Evolutionary conservation across 2,113 vertebrate genomes (phyloP), one percentile per base, ranked within the genome.

Genomic region (Amphilophus citrinellus): DNA sequence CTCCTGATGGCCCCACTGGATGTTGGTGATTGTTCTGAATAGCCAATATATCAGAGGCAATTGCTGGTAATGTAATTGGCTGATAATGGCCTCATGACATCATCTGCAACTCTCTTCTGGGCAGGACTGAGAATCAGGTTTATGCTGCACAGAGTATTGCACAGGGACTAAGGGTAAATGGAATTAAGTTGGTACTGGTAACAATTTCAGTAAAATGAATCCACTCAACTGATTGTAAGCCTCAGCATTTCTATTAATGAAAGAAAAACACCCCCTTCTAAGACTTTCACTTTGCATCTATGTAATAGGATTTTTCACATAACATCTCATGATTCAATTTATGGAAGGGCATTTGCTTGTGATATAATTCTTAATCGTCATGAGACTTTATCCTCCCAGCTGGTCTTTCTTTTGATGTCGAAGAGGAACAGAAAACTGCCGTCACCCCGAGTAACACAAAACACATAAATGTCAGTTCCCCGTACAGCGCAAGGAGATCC

Each of bases 21-120:
- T 90, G 86, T 63, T 81, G 79, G 76, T 88, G 88, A 93, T 91
- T 89, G 89, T 92, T 93, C 91, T 88, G 79, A 93, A 91, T 91
- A 86, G 89, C 85, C 91, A 89, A 89, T 94, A 93, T 86, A 84
- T 93, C 91, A 91, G 75, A 91, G 61, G 76, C 88, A 91, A 94
- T 93, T 92, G 89, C 84, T 80, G 87, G 78, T 94, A 94, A 95
- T 94, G 88, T 91, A 92, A 95, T 92, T 90, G 90, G 77, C 88
- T 91, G 80, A 89, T 93, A 94, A 94, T 94, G 83, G 85, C 81
- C 87, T 88, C 79, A 91, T 90, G 91, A 92, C 94, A 90, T 92
- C 90, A 94, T 94, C 75, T 90, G 80, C 66, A 88, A 83, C 78
- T 60, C 71, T 84, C 66, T 86, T 84, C 79, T 1, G 32, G 68